phyloP scores from a whole-genome alignment of 2,888 invertebrate species.

The Notocelia uddmanniana region DNA sequence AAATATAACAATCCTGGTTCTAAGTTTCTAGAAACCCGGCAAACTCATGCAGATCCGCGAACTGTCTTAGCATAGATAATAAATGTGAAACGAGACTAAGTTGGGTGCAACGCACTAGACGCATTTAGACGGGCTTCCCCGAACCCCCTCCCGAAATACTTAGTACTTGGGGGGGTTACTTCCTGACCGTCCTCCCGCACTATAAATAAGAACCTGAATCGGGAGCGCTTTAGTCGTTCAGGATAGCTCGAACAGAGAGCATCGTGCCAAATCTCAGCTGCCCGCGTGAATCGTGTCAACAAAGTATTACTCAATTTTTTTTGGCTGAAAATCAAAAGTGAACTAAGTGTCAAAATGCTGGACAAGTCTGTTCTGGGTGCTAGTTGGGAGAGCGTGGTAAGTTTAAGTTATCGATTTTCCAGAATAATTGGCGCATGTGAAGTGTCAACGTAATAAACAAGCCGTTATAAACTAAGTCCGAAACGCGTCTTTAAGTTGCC shows the following conservation, averaged over 20 bases:
- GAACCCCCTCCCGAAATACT: slow-evolving; percentile 57
- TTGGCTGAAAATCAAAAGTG: slow-evolving; percentile 53
- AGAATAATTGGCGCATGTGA: slow-evolving; percentile 28
- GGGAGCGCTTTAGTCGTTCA: slow-evolving; percentile 77
- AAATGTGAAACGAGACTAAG: slow-evolving; percentile 38
- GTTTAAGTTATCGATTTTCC: slow-evolving; percentile 53
- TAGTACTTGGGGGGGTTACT: slow-evolving; percentile 33
- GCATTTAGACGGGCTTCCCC: slow-evolving; percentile 78
- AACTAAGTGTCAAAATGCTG: slow-evolving; percentile 67
- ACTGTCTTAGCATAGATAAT: slow-evolving; percentile 41
- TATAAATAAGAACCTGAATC: slow-evolving; percentile 81
- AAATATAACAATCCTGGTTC: slow-evolving; percentile 13
- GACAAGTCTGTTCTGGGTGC: slow-evolving; percentile 78
- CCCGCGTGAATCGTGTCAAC: slow-evolving; percentile 72
- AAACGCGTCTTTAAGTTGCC: slow-evolving; percentile 33
- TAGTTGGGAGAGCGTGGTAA: slow-evolving; percentile 84
- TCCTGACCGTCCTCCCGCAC: slow-evolving; percentile 53
- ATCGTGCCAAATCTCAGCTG: slow-evolving; percentile 73
- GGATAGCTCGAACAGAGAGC: slow-evolving; percentile 71
- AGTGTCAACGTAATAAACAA: slow-evolving; percentile 46
- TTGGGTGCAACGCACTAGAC: slow-evolving; percentile 56
- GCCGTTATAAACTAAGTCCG: slow-evolving; percentile 42
- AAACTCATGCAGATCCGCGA: slow-evolving; percentile 32
- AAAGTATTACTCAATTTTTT: slow-evolving; percentile 51
- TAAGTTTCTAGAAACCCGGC: slow-evolving; percentile 20